Evolutionary conservation across 2,797 vertebrate species (phyloP), one percentile per base, ranked within the genome.

Genomic region (Etheostoma nigrum): DNA sequence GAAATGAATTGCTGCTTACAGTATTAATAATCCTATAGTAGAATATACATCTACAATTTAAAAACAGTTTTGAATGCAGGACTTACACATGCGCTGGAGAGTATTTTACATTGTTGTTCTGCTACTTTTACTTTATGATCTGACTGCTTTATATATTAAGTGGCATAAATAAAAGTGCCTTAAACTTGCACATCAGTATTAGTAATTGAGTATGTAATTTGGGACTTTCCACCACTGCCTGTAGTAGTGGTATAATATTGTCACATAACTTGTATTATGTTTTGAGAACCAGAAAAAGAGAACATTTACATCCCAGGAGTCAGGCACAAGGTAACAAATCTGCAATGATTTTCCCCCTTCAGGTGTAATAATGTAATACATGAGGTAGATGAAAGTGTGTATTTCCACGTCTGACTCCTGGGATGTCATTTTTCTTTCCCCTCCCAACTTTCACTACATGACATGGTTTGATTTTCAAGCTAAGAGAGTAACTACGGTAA

Each of bases 351-450:
- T 72, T n/a, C 27, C n/a, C 36, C 48, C 51, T 68, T 44, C 47
- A 58, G 68, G 64, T 67, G 2, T 33, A 66, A 54, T 7, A 45
- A 68, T 58, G 44, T 81, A 63, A 78, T 62, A 72, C 18, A 48
- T 10, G 36, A 74, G 42, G 51, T 13, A 61, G 51, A 81, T 76
- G 40, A 58, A 79, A 58, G 61, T 15, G 48, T 58, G 42, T 14
- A 42, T 80, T 61, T 49, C 59, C 47, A 11, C 18, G 4, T 70
- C n/a, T 57, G 67, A 74, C 67, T 74, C 30, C 48, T 1, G 30
- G 59, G 70, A 72, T 16, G n/a, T 40, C 16, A 49, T 62, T 23
- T 7, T 42, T 78, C 33, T 49, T 57, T 15, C 16, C 10, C 3
- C 27, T 65, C 47, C 13, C 70, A 59, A 78, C 21, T 27, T 64